phyloP scores from a whole-genome alignment of 2,113 vertebrate species.

The Chiloscyllium plagiosum region DNA sequence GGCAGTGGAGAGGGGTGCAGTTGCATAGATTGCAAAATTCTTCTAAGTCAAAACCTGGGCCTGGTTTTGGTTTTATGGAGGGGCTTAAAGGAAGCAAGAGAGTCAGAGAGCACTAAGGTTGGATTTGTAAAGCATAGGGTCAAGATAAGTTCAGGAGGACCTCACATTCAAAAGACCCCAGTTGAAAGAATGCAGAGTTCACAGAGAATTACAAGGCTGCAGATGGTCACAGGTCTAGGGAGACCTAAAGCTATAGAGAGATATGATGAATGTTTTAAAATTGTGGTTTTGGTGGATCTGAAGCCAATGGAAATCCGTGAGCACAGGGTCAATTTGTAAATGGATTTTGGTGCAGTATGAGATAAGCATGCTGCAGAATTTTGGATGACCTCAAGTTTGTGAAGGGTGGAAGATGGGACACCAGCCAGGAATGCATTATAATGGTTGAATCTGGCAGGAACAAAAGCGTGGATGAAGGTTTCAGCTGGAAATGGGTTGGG shows the following conservation, averaged over 20 bases:
- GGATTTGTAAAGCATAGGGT: neutral
- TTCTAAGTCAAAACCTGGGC: neutral
- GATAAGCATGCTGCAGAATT: neutral
- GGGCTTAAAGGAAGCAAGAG: neutral
- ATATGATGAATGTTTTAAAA: neutral
- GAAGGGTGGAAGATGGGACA: neutral
- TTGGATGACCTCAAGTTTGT: neutral
- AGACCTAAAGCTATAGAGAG: neutral
- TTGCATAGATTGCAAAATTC: too few relatives aligned
- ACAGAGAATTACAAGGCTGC: neutral
- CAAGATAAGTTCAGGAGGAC: neutral
- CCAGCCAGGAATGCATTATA: neutral
- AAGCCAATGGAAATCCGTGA: neutral
- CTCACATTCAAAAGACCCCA: neutral
- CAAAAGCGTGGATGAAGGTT: neutral
- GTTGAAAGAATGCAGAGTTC: neutral
- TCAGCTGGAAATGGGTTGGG: neutral
- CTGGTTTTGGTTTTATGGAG: neutral
- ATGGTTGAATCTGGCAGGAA: neutral
- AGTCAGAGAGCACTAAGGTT: neutral
- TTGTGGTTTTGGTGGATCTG: neutral
- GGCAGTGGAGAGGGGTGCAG: too few relatives aligned
- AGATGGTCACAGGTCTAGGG: neutral
- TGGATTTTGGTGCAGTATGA: neutral
- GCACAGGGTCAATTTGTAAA: neutral